Evolutionary conservation across 2,113 vertebrate genomes (phyloP).

Genomic region (Microcebus tavaratra): DNA sequence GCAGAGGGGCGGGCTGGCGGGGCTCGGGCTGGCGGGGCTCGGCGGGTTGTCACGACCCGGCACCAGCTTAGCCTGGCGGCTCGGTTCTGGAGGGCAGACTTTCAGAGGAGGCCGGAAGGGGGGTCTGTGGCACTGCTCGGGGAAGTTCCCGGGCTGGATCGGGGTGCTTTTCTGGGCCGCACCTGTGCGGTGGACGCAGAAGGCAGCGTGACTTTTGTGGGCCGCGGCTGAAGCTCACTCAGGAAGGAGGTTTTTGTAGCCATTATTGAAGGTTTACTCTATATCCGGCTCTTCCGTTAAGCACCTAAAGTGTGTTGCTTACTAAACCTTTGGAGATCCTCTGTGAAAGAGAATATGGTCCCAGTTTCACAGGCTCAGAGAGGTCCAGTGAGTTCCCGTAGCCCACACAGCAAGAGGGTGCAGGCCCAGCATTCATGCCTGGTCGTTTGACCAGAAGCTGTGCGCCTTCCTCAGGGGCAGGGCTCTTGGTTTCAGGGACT

Average conservation of each 20-base stretch:
- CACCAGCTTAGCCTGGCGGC: neutral
- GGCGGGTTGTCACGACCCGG: neutral
- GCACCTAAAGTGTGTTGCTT: neutral
- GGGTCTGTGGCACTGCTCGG: neutral
- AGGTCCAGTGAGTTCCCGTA: neutral
- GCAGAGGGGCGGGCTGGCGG: neutral
- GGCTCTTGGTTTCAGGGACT: neutral
- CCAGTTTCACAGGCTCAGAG: neutral
- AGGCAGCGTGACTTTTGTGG: slow-evolving; percentile 14
- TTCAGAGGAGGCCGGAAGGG: rapidly evolving
- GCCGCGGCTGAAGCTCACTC: neutral
- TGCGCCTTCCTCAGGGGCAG: neutral
- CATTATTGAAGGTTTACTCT: neutral
- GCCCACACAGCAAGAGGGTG: neutral
- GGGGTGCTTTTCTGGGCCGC: neutral
- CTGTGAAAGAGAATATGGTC: neutral
- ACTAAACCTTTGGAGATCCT: neutral
- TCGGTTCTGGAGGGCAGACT: neutral
- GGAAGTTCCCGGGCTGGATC: neutral
- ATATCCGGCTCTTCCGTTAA: neutral
- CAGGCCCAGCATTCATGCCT: neutral
- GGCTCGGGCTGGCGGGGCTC: neutral
- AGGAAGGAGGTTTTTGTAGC: neutral
- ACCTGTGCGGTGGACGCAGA: slow-evolving; percentile 20
- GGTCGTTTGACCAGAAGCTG: neutral